Evolutionary conservation across 2,888 invertebrate species (phyloP), one percentile per base, ranked within the genome.

Genomic region (Lochmaea crataegi): DNA sequence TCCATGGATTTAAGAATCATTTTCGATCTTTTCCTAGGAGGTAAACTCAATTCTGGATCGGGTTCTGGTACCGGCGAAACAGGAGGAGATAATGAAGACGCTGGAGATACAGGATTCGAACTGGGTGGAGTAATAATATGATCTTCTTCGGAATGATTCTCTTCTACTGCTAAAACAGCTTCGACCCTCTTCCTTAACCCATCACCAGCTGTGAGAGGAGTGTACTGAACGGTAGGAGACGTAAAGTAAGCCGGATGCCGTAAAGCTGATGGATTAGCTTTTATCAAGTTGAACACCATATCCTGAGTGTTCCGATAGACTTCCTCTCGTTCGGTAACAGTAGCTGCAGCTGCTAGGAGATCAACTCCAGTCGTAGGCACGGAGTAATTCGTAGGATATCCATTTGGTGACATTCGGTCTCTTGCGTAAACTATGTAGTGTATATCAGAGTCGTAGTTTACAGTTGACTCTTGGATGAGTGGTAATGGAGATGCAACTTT

Each of bases 1-100:
- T 90, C 90, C 92, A 89, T 92, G 81, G 88, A 92, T 87, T 91
- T 92, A 86, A 90, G 90, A 85, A 92, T 95, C 90, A 94, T 91
- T 86, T 94, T 95, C 74, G 89, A 90, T 14, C 95, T 90, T 86
- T 95, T 96, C 74, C 95, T 89, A 5, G 93, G 91, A 5, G 95
- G 95, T 77, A 95, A 86, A 73, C 92, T 93, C 84, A 89, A 88
- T 82, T 92, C 91, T 32, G 90, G 89, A 76, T 86, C 85, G 75
- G 88, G 89, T 76, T 86, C 85, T 75, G 88, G 88, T 0, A 71
- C 74, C 4, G 76, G 76, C 4, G 86, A 84, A 2, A 85, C 81
- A 2, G 85, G 84, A 3, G 83, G 83, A 0, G 84, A 82, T 10
- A 85, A 80, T 2, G 85, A 83, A 1, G 85, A 84, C 1, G 84